Conservation (phyloP, 2,888 invertebrate genomes). For the Nemoura dubitans region DNA sequence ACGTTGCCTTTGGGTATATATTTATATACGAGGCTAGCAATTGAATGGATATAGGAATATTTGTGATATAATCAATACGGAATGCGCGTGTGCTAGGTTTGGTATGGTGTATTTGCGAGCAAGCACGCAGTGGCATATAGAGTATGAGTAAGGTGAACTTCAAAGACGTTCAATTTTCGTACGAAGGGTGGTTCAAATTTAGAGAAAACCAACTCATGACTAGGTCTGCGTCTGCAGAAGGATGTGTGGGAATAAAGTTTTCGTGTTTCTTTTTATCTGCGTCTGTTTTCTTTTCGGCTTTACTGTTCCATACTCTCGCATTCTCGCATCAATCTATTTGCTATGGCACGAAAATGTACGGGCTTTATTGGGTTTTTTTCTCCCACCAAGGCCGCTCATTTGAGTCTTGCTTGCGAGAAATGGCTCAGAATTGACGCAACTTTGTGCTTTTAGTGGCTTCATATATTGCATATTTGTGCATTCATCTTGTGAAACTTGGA, state of each 20-base stretch:
- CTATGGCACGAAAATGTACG: background rate
- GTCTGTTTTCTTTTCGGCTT: background rate
- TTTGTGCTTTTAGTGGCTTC: background rate
- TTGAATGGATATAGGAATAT: background rate
- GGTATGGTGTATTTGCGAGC: background rate
- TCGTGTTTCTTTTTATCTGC: background rate
- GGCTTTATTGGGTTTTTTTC: background rate
- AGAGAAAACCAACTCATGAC: background rate
- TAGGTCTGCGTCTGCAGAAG: background rate
- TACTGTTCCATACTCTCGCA: too few relatives aligned
- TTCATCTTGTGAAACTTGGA: background rate
- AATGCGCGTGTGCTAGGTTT: background rate
- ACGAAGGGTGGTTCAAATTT: background rate
- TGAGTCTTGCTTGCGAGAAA: too few relatives aligned
- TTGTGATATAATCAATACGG: background rate
- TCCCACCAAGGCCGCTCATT: background rate
- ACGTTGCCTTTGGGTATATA: background rate
- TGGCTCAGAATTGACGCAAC: background rate
- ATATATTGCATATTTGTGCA: background rate
- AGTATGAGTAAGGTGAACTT: too few relatives aligned
- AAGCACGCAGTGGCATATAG: too few relatives aligned
- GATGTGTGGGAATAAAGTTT: background rate
- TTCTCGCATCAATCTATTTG: background rate
- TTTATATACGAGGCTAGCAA: background rate
- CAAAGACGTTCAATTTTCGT: too few relatives aligned